Percentiles rank a stretch among this genome's conserved stretches.
phyloP scores from a whole-genome alignment of 1,140 invertebrate species.

The Drosophila funebris region DNA sequence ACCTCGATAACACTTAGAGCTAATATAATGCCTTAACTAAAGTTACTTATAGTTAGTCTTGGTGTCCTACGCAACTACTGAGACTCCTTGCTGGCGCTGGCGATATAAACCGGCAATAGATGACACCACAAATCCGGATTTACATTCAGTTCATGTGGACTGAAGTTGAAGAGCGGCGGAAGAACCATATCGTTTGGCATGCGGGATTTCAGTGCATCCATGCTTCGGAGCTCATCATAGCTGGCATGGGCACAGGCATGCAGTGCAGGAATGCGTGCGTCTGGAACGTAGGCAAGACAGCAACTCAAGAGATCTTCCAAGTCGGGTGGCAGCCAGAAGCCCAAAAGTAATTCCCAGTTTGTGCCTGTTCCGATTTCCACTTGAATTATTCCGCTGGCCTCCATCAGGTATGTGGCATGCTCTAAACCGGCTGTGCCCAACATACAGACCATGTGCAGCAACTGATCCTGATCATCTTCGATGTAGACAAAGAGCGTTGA shows the following conservation, averaged over 20 bases:
- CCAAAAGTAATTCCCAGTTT: slow-evolving; percentile 22
- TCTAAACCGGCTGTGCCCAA: slow-evolving; percentile 47
- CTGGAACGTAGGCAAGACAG: slow-evolving; percentile 37
- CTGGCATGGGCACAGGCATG: slow-evolving; percentile 33
- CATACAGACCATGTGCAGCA: slow-evolving; percentile 5
- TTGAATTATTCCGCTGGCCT: neutral
- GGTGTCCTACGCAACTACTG: no score
- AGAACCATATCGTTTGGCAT: slow-evolving; percentile 52
- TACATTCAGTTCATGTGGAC: slow-evolving; percentile 18
- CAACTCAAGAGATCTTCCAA: slow-evolving; percentile 23
- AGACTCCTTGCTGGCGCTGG: neutral
- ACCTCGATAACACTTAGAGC: no score
- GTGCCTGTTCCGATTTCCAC: neutral
- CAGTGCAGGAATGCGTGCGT: slow-evolving; percentile 33
- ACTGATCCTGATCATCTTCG: neutral
- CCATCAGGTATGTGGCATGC: neutral
- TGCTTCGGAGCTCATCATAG: slow-evolving; percentile 47
- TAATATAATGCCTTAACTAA: no score
- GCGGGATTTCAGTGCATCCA: slow-evolving; percentile 15
- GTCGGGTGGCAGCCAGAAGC: slow-evolving; percentile 26
- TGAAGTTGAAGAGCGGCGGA: slow-evolving; percentile 57
- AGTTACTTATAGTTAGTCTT: no score
- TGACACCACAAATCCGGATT: slow-evolving; percentile 24
- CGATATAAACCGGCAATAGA: slow-evolving; percentile 28
- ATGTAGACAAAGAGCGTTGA: slow-evolving; percentile 93